Percentiles rank a stretch among this genome's conserved stretches.
Evolutionary conservation across 1,140 invertebrate genomes (phyloP).

Genomic region (Helicorthomorpha holstii): DNA sequence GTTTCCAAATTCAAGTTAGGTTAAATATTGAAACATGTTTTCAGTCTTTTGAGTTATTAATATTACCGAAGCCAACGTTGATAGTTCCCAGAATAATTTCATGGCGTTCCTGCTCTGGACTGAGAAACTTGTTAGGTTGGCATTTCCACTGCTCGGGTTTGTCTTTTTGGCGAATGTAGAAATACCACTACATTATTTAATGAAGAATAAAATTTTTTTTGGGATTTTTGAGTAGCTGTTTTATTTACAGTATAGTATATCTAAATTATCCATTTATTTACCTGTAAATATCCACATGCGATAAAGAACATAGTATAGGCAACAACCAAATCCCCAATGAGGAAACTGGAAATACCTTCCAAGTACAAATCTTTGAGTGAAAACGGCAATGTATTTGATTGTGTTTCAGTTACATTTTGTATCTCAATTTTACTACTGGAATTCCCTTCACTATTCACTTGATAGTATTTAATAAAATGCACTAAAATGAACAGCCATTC

Average conservation of each 20-base stretch:
- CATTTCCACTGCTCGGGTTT: slow-evolving; percentile 49
- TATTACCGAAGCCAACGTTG: slow-evolving; percentile 36
- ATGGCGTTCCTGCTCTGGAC: slow-evolving; percentile 43
- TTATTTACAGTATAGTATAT: too few species aligned
- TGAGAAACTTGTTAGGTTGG: slow-evolving; percentile 47
- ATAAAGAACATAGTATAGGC: slow-evolving; percentile 6
- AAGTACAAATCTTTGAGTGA: not conserved
- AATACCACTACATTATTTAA: slow-evolving; percentile 60
- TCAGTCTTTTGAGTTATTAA: too few species aligned
- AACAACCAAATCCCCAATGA: not conserved
- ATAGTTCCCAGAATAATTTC: slow-evolving; percentile 44
- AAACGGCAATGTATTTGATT: not conserved
- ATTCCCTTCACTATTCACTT: too few species aligned
- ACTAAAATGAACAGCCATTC: slow-evolving; percentile 44
- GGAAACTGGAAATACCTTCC: not conserved
- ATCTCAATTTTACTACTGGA: slow-evolving; percentile 24
- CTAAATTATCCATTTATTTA: too few species aligned
- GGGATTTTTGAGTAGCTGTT: too few species aligned
- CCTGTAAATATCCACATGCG: slow-evolving; percentile 44
- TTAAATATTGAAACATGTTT: not conserved
- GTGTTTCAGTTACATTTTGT: slow-evolving; percentile 7
- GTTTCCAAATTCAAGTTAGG: not conserved
- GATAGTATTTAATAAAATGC: slow-evolving; percentile 35
- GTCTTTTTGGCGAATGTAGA: slow-evolving; percentile 39
- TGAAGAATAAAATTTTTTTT: too few species aligned